Conservation (phyloP, 2,888 invertebrate genomes). For the Dicyrtoma fusca region DNA sequence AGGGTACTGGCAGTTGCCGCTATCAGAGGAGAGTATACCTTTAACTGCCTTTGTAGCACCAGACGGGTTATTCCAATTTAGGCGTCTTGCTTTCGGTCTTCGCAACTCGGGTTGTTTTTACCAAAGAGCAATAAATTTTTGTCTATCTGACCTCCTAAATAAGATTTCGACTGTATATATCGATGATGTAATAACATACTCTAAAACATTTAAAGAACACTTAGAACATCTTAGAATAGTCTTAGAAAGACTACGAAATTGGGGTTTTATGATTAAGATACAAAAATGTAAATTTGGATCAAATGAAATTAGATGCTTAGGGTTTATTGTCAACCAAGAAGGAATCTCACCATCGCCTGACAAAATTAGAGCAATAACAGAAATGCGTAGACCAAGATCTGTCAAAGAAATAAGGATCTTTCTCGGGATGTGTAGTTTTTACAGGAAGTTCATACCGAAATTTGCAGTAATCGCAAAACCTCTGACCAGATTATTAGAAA, state of each 20-base stretch:
- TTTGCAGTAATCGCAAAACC: slow-evolving; percentile 25
- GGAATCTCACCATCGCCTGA: slow-evolving; percentile 43
- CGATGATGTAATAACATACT: slow-evolving; percentile 57
- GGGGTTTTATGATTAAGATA: slow-evolving; percentile 44
- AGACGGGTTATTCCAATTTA: slow-evolving; percentile 55
- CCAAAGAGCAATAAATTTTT: slow-evolving; percentile 2
- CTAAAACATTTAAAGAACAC: slow-evolving; percentile 49
- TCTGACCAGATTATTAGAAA: slow-evolving; percentile 5
- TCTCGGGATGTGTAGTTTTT: slow-evolving; percentile 42
- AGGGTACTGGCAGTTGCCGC: slow-evolving; percentile 53
- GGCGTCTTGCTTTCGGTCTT: slow-evolving; percentile 56
- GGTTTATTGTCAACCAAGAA: slow-evolving; percentile 56
- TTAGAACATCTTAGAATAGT: slow-evolving; percentile 46
- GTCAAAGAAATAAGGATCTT: slow-evolving; percentile 37
- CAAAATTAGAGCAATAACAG: slow-evolving; percentile 39
- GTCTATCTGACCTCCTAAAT: not conserved
- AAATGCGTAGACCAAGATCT: slow-evolving; percentile 29
- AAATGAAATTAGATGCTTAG: slow-evolving; percentile 58
- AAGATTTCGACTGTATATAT: slow-evolving; percentile 49
- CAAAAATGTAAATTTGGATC: slow-evolving; percentile 57
- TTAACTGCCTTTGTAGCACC: slow-evolving; percentile 55
- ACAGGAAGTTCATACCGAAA: slow-evolving; percentile 35
- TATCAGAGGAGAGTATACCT: slow-evolving; percentile 39
- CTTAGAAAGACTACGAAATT: not conserved
- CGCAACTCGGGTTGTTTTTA: slow-evolving; percentile 47